These are phyloP conservation scores for Chanos chanos DNA, from an alignment of 2,797 vertebrate genomes.

Conservation along the genomic window DNA sequence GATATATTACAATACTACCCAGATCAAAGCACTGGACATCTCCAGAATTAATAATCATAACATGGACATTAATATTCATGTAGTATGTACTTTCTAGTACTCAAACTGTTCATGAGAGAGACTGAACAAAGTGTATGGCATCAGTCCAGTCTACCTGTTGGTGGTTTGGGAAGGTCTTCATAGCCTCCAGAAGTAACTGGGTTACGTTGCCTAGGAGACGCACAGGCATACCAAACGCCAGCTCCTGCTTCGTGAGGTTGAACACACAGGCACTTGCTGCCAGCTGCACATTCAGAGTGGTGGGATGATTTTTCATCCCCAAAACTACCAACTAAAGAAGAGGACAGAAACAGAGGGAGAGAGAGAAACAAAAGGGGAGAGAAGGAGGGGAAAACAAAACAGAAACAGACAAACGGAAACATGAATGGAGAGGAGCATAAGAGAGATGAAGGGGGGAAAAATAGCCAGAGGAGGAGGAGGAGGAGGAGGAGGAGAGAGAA, in stretches of 20 bases:
- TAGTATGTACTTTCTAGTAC: too few relatives aligned
- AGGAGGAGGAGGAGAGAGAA: too few relatives aligned
- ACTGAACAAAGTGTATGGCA: not conserved
- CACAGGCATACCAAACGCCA: constrained; percentile 93
- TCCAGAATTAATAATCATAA: too few relatives aligned
- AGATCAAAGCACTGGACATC: too few relatives aligned
- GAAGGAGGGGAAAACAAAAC: not conserved
- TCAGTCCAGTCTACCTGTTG: constrained; percentile 88
- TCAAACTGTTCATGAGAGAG: not conserved
- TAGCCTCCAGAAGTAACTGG: constrained; percentile 92
- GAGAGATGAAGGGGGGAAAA: too few relatives aligned
- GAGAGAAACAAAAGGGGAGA: not conserved
- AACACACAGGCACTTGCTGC: constrained; percentile 97
- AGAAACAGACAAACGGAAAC: not conserved
- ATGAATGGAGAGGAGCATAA: too few relatives aligned
- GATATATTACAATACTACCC: too few relatives aligned
- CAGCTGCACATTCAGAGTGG: constrained; percentile 93
- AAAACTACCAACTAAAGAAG: constrained; percentile 84
- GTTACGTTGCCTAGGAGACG: constrained; percentile 88
- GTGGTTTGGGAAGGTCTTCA: constrained; percentile 98
- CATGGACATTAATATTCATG: too few relatives aligned
- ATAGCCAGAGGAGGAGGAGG: too few relatives aligned
- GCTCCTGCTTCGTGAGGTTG: constrained; percentile 96
- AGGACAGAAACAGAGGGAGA: not conserved
- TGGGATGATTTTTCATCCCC: constrained; percentile 96